Conservation (phyloP, 2,797 vertebrate species). For the Vespertilio murinus region DNA sequence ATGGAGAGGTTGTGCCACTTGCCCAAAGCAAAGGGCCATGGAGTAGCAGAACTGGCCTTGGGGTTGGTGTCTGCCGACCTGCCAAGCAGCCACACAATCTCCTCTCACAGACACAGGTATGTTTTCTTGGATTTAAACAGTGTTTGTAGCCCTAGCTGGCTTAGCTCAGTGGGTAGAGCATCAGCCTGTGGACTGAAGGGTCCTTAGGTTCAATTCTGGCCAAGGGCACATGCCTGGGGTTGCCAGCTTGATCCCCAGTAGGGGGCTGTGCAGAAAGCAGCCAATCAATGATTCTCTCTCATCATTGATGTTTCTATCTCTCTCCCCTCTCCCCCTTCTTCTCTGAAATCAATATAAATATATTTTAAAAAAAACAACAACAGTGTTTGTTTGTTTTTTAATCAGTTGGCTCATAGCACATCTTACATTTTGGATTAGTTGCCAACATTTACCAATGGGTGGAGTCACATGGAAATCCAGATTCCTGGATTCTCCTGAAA, state of each 20-base stretch:
- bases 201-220: too few species aligned
- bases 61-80: background rate
- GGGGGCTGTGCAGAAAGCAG: too few species aligned
- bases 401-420: background rate
- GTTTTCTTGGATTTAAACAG: background rate
- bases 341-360: too few species aligned
- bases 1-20: background rate
- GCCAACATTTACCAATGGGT: background rate
- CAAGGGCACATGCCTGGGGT: too few species aligned
- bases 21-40: background rate
- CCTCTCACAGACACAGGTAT: background rate
- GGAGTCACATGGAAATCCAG: background rate
- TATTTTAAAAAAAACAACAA: too few species aligned
- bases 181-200: too few species aligned
- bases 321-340: too few species aligned
- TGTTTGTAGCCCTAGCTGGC: too few species aligned
- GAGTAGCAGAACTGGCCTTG: background rate
- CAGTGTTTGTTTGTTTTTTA: background rate
- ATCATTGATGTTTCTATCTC: too few species aligned
- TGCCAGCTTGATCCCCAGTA: too few species aligned
- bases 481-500: constrained; percentile 8
- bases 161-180: too few species aligned
- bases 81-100: background rate
- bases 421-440: background rate
- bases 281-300: too few species aligned